These are phyloP conservation scores for Cygnus atratus DNA, from an alignment of 2,113 vertebrate species.

Conservation along the genomic window DNA sequence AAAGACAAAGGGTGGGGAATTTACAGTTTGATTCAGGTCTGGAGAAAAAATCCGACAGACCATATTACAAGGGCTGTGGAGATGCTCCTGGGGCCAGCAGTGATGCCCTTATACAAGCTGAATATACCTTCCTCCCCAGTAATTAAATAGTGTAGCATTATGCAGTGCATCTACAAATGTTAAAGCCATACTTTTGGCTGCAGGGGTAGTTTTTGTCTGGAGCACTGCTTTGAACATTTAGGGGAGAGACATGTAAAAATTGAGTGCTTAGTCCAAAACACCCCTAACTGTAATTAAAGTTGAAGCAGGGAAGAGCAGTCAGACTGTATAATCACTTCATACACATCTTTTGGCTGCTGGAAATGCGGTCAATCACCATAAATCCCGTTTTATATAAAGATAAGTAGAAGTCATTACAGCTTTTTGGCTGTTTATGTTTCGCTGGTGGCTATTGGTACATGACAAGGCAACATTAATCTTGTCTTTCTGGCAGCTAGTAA, in stretches of 20 bases:
- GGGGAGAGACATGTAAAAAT: not conserved
- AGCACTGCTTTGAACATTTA: not conserved
- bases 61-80: not conserved
- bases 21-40: not conserved
- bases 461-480: constrained; percentile 16
- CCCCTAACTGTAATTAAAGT: not conserved
- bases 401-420: constrained; percentile 13
- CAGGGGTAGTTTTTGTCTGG: not conserved
- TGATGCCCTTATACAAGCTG: fast-evolving
- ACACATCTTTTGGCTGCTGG: constrained; percentile 12
- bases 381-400: constrained; percentile 20
- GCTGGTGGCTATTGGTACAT: not conserved
- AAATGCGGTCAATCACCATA: constrained; percentile 20
- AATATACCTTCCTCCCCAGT: not conserved
- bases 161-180: not conserved
- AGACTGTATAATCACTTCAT: not conserved
- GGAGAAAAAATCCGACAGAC: fast-evolving
- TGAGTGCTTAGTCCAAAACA: not conserved
- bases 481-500: not conserved
- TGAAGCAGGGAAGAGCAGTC: not conserved
- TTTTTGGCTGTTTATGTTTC: constrained; percentile 37
- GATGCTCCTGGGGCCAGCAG: not conserved
- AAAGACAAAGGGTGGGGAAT: not conserved
- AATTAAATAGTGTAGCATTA: not conserved
- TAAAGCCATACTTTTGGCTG: not conserved